A percentile compares a stretch with the other conserved stretches of the same genome.
phyloP scores from a whole-genome alignment of 2,888 invertebrate species.

The Unio pictorum region DNA sequence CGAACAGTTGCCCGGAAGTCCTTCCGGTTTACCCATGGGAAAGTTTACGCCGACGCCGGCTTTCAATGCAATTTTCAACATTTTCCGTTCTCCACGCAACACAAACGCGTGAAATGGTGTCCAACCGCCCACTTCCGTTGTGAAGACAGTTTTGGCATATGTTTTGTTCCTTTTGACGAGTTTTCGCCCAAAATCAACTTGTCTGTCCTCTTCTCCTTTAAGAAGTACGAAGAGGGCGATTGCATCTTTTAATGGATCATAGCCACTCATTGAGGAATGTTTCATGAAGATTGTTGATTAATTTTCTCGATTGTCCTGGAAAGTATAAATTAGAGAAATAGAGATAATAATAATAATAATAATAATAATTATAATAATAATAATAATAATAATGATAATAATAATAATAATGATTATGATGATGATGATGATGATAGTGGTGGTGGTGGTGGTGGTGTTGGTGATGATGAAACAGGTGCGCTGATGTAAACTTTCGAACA shows the following conservation, averaged over 20 bases:
- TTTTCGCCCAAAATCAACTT: constrained; percentile 47
- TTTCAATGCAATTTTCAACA: constrained; percentile 53
- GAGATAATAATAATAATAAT: too few relatives aligned
- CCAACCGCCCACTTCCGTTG: constrained; percentile 56
- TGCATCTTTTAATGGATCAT: constrained; percentile 38
- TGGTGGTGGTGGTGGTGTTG: too few relatives aligned
- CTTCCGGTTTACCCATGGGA: constrained; percentile 56
- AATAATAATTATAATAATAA: too few relatives aligned
- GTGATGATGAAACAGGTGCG: too few relatives aligned
- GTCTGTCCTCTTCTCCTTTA: constrained; percentile 46
- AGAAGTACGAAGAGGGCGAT: constrained; percentile 48
- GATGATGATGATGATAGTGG: too few relatives aligned
- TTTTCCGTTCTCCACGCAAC: constrained; percentile 54
- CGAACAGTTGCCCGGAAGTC: constrained; percentile 54
- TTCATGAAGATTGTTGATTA: too few relatives aligned
- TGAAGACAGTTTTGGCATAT: constrained; percentile 44
- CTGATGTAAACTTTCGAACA: too few relatives aligned
- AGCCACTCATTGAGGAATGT: constrained; percentile 10
- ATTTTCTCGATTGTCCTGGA: too few relatives aligned
- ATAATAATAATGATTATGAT: too few relatives aligned
- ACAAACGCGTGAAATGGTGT: constrained; percentile 62
- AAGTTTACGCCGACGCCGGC: constrained; percentile 53
- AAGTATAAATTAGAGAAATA: too few relatives aligned
- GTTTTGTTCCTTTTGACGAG: constrained; percentile 5
- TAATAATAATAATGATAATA: too few relatives aligned